Conservation (phyloP, 1,140 invertebrate genomes). For the Intoshia linei region DNA sequence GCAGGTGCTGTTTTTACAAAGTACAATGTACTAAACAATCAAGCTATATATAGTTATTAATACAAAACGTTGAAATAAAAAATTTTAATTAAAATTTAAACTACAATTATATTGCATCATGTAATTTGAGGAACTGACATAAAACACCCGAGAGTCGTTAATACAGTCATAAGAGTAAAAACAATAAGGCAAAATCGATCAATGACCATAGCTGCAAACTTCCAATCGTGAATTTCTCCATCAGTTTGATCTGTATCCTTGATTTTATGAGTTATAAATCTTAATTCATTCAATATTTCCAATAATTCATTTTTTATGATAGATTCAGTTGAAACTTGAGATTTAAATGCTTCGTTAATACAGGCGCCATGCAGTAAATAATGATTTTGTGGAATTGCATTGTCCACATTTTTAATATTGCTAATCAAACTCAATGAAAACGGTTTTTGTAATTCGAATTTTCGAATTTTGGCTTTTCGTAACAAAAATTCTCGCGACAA, state of each 20-base stretch:
- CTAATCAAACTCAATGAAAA: slow-evolving; percentile 6
- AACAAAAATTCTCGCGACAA: slow-evolving; percentile 36
- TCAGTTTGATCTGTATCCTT: slow-evolving; percentile 21
- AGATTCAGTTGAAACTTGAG: too few species aligned
- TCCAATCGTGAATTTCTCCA: slow-evolving; percentile 44
- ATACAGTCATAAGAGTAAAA: slow-evolving; percentile 83
- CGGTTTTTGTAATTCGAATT: slow-evolving; percentile 5
- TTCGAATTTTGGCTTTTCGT: slow-evolving; percentile 36
- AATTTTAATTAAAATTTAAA: too few species aligned
- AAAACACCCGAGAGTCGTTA: slow-evolving; percentile 75
- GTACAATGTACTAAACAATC: too few species aligned
- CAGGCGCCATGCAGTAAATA: background rate
- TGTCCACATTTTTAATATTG: slow-evolving; percentile 8
- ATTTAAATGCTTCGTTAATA: too few species aligned
- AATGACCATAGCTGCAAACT: slow-evolving; percentile 97
- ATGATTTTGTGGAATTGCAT: slow-evolving; percentile 9
- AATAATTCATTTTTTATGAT: slow-evolving; percentile 31
- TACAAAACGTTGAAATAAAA: too few species aligned
- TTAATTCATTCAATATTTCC: slow-evolving; percentile 68
- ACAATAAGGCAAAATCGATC: slow-evolving; percentile 91
- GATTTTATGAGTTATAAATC: slow-evolving; percentile 38
- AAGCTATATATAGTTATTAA: too few species aligned
- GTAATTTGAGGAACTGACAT: slow-evolving; percentile 18
- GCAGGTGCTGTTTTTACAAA: too few species aligned
- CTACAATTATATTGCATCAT: too few species aligned